Conservation (phyloP, 2,113 vertebrate genomes). For the Numida meleagris region DNA sequence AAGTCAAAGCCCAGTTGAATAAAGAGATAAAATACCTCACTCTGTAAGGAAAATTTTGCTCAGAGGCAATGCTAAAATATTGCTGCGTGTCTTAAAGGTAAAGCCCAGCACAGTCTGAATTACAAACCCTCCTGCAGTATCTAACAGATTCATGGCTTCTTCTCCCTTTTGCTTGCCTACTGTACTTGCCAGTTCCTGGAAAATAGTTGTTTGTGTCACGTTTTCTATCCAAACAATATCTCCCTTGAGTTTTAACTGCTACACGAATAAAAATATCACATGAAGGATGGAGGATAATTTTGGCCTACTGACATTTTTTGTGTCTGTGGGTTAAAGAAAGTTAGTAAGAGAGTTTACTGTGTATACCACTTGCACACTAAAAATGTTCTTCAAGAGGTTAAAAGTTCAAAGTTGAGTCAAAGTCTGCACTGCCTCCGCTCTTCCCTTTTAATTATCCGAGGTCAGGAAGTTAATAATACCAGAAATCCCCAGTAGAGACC, state of each 20-base stretch:
- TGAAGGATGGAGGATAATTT: slow-evolving; percentile 58
- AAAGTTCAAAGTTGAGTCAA: slow-evolving; percentile 87
- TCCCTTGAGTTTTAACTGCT: slow-evolving; percentile 22
- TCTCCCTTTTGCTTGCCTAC: background rate
- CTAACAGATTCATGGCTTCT: background rate
- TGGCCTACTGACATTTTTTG: slow-evolving; percentile 55
- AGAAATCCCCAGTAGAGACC: slow-evolving; percentile 84
- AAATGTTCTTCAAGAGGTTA: slow-evolving; percentile 78
- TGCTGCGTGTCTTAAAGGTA: slow-evolving; percentile 16
- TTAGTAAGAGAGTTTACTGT: slow-evolving; percentile 74
- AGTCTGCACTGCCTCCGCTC: slow-evolving; percentile 79
- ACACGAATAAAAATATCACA: slow-evolving; percentile 65
- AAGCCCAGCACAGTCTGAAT: background rate
- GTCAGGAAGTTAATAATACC: slow-evolving; percentile 89
- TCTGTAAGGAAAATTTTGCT: background rate
- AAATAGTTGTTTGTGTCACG: slow-evolving; percentile 48
- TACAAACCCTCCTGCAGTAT: background rate
- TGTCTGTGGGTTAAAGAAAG: slow-evolving; percentile 64
- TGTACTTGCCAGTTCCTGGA: slow-evolving; percentile 57
- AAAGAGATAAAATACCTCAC: background rate
- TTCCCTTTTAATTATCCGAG: slow-evolving; percentile 87
- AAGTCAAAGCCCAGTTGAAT: slow-evolving; percentile 22
- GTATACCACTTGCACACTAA: slow-evolving; percentile 77
- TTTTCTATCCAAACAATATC: slow-evolving; percentile 62
- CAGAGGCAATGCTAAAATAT: background rate